These are phyloP conservation scores for Leptoclinus maculatus DNA, from an alignment of 2,797 vertebrate species.

Conservation along the genomic window DNA sequence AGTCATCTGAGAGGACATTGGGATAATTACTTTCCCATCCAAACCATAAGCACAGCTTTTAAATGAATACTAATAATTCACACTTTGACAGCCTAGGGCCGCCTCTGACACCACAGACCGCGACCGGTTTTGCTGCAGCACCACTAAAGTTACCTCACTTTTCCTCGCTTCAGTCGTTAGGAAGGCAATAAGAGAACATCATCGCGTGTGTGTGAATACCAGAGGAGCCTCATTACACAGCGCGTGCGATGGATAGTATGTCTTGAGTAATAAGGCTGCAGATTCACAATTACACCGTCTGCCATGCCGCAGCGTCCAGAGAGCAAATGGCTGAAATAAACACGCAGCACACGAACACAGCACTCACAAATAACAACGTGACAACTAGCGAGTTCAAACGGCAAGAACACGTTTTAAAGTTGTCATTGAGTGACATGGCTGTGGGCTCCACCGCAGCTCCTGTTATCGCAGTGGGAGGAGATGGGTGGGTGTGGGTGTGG, in stretches of 20 bases:
- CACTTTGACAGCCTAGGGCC: constrained; percentile 29
- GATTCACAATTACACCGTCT: not conserved
- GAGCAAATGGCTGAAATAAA: constrained; percentile 1
- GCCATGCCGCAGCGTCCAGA: constrained; percentile 4
- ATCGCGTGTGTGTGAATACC: not conserved
- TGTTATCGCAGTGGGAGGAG: constrained; percentile 17
- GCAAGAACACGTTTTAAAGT: not conserved
- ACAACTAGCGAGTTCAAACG: not conserved
- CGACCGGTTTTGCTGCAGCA: constrained; percentile 50
- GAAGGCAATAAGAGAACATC: constrained; percentile 18
- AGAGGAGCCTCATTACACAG: not conserved
- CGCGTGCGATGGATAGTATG: not conserved
- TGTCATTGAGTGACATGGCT: constrained; percentile 5
- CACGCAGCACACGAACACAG: not conserved
- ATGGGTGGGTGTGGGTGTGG: constrained; percentile 64
- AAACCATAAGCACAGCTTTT: constrained; percentile 15
- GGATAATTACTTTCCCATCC: constrained; percentile 44
- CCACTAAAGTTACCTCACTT: constrained; percentile 29
- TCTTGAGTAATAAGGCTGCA: not conserved
- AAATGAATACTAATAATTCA: constrained; percentile 31
- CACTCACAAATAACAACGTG: not conserved
- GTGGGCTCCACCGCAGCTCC: not conserved
- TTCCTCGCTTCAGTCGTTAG: constrained; percentile 10
- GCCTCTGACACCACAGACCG: constrained; percentile 32
- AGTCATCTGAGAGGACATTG: constrained; percentile 13